phyloP scores from a whole-genome alignment of 2,888 invertebrate genomes.

The Cerceris rybyensis region DNA sequence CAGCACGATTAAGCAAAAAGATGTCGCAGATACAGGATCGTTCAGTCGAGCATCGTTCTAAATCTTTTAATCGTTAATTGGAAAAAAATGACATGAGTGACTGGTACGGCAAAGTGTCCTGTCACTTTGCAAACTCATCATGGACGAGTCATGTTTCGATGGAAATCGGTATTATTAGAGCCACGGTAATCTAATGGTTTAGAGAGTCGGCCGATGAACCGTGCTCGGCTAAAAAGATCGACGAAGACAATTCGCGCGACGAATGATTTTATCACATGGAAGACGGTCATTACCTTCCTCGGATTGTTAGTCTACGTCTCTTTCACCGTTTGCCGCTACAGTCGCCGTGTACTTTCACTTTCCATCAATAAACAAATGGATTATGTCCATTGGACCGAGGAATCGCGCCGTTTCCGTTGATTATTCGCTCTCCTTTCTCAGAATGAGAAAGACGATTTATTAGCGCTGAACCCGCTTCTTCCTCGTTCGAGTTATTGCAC shows the following conservation, averaged over 20 bases:
- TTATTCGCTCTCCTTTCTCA: constrained; percentile 13
- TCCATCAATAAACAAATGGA: constrained; percentile 68
- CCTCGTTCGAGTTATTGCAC: too few relatives aligned
- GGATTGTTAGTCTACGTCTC: constrained; percentile 10
- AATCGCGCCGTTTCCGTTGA: constrained; percentile 22
- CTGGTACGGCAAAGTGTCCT: too few relatives aligned
- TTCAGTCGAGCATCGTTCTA: too few relatives aligned
- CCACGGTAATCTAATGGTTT: constrained; percentile 10
- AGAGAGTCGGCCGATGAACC: constrained; percentile 21
- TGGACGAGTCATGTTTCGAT: constrained; percentile 5
- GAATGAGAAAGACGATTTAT: too few relatives aligned
- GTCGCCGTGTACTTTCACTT: constrained; percentile 64
- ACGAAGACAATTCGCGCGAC: constrained; percentile 2
- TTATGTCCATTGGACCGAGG: constrained; percentile 58
- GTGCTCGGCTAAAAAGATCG: constrained; percentile 4
- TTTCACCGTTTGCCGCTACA: constrained; percentile 12
- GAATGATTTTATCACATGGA: constrained; percentile 15
- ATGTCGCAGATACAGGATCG: too few relatives aligned
- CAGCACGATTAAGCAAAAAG: too few relatives aligned
- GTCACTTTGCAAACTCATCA: neutral
- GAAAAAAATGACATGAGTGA: too few relatives aligned
- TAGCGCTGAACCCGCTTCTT: too few relatives aligned
- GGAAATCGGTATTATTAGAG: constrained; percentile 12
- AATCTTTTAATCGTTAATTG: too few relatives aligned
- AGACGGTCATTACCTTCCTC: constrained; percentile 20